Evolutionary conservation across 1,140 invertebrate species (phyloP).

Genomic region (Maniola jurtina): DNA sequence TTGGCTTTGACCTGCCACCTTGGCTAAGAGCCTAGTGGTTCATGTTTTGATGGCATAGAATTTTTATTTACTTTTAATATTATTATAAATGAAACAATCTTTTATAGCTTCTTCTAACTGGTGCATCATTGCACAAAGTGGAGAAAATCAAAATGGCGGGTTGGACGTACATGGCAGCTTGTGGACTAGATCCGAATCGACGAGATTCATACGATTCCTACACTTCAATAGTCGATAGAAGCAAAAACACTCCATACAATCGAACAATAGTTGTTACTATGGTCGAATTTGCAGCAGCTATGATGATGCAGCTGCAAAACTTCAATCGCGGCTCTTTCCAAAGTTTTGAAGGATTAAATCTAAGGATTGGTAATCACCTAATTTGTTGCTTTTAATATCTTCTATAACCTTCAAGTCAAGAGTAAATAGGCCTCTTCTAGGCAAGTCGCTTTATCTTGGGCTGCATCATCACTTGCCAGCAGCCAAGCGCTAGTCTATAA

Average conservation of each 20-base stretch:
- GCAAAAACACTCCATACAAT: conserved; percentile 57
- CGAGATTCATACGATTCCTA: conserved; percentile 80
- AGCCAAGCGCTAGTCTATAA: no score
- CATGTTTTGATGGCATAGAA: no score
- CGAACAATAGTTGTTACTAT: conserved; percentile 69
- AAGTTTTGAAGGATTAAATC: conserved; percentile 70
- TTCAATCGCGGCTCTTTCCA: conserved; percentile 75
- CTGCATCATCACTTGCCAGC: no score
- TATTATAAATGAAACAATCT: neutral
- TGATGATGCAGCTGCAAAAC: conserved; percentile 77
- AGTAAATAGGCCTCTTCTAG: no score
- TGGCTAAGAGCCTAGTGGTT: no score
- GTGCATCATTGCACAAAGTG: conserved; percentile 74
- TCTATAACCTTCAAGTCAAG: no score
- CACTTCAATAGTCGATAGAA: conserved; percentile 38
- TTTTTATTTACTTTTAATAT: no score
- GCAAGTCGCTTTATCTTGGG: no score
- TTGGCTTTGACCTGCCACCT: no score
- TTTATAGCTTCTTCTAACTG: conserved; percentile 56
- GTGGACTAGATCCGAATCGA: conserved; percentile 87
- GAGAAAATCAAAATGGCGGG: conserved; percentile 97
- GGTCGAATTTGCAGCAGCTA: conserved; percentile 75
- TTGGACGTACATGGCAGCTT: conserved; percentile 96
- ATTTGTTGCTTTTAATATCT: neutral
- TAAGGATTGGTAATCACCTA: conserved; percentile 78